Percentiles rank a stretch among this genome's conserved stretches.
These are phyloP conservation scores for Lampropteryx suffumata DNA, from an alignment of 2,888 invertebrate genomes.

Conservation along the genomic window DNA sequence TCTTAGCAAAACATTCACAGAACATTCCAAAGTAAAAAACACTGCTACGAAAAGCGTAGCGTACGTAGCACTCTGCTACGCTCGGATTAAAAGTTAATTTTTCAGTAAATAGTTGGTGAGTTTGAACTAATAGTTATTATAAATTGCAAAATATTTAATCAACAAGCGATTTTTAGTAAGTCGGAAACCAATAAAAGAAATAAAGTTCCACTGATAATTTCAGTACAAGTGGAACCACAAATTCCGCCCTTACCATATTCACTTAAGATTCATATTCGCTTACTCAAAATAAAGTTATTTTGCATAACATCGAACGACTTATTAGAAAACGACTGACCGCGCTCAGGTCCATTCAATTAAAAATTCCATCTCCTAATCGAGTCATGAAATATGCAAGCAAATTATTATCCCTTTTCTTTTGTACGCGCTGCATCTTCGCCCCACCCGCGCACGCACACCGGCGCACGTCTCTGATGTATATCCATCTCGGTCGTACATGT, in stretches of 20 bases:
- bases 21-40: slow-evolving; percentile 14
- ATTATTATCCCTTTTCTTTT: slow-evolving; percentile 83
- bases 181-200: too few relatives aligned
- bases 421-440: slow-evolving; percentile 81
- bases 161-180: too few relatives aligned
- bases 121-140: too few relatives aligned
- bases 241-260: not conserved
- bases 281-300: not conserved
- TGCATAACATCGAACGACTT: not conserved
- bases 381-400: slow-evolving; percentile 83
- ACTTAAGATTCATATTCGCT: not conserved
- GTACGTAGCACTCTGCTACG: slow-evolving; percentile 50
- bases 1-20: too few relatives aligned
- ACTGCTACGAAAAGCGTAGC: slow-evolving; percentile 51
- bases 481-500: slow-evolving; percentile 61
- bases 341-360: slow-evolving; percentile 78
- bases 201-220: too few relatives aligned
- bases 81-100: slow-evolving; percentile 1
- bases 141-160: too few relatives aligned
- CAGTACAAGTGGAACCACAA: not conserved
- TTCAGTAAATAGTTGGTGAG: not conserved
- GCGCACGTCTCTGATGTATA: slow-evolving; percentile 75
- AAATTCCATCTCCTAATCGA: slow-evolving; percentile 83
- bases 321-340: slow-evolving; percentile 61
- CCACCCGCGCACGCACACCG: slow-evolving; percentile 82